Conservation (phyloP, 2,113 vertebrate species). For the Cisticola juncidis region DNA sequence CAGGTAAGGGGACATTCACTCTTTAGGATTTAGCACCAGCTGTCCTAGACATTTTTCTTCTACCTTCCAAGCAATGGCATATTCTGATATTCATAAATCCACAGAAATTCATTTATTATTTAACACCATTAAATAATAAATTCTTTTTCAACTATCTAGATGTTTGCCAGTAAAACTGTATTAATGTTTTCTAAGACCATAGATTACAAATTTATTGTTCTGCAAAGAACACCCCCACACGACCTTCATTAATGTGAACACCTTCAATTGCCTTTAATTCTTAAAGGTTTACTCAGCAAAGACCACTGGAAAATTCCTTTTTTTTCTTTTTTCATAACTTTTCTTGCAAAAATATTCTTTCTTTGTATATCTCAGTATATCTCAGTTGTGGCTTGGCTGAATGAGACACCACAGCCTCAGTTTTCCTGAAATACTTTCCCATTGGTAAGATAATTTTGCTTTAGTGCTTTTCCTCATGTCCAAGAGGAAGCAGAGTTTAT, state of each 20-base stretch:
- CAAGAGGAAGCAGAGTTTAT: conserved; percentile 43
- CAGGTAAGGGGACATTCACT: not conserved
- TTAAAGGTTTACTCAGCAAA: not conserved
- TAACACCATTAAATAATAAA: not conserved
- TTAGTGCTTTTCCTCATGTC: conserved; percentile 15
- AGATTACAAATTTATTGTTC: not conserved
- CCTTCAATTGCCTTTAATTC: not conserved
- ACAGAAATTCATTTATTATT: not conserved
- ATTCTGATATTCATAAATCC: not conserved
- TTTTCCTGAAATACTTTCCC: conserved; percentile 38
- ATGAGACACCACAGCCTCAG: not conserved
- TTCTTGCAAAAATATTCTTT: not conserved
- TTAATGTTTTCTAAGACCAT: not conserved
- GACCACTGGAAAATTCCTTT: not conserved
- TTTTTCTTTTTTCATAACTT: not conserved
- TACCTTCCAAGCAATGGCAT: not conserved
- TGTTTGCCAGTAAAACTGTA: not conserved
- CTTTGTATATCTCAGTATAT: not conserved
- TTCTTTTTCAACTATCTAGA: not conserved
- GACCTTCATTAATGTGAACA: not conserved
- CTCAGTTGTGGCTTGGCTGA: conserved; percentile 28
- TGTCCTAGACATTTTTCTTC: not conserved
- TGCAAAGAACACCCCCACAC: not conserved
- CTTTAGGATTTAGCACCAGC: not conserved
- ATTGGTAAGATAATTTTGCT: conserved; percentile 7